These are phyloP conservation scores for Hyperoplus immaculatus DNA, from an alignment of 2,797 vertebrate genomes.

Conservation along the genomic window DNA sequence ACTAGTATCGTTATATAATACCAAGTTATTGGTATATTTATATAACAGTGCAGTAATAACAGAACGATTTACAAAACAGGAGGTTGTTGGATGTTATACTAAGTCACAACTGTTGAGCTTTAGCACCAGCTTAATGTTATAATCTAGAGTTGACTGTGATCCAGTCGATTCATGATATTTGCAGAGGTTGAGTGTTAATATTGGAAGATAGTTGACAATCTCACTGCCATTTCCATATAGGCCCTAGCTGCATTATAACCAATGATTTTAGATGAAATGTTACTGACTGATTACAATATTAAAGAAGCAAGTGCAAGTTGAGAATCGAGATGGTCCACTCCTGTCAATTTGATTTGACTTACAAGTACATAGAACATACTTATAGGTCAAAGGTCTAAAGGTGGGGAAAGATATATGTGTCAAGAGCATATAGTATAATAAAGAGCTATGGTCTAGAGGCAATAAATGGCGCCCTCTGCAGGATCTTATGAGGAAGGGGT, in stretches of 20 bases:
- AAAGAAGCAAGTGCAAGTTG: too few relatives aligned
- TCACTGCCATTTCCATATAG: neutral
- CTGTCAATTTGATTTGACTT: neutral
- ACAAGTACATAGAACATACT: neutral
- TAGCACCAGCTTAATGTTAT: neutral
- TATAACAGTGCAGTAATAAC: too few relatives aligned
- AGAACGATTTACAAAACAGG: too few relatives aligned
- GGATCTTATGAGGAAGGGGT: neutral
- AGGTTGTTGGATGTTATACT: too few relatives aligned
- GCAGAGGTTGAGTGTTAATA: neutral
- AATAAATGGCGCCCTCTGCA: constrained; percentile 25
- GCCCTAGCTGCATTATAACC: neutral
- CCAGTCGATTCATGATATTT: neutral
- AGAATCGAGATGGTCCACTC: neutral
- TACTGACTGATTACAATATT: neutral
- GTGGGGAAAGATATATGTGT: neutral
- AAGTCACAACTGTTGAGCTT: too few relatives aligned
- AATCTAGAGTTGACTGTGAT: neutral
- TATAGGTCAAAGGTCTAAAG: neutral
- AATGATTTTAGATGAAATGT: neutral
- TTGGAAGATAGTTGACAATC: neutral
- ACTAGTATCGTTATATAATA: neutral
- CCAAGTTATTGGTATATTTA: too few relatives aligned
- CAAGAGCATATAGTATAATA: neutral
- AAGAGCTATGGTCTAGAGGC: too few relatives aligned